phyloP scores from a whole-genome alignment of 1,140 invertebrate genomes.

The Homalodisca vitripennis region DNA sequence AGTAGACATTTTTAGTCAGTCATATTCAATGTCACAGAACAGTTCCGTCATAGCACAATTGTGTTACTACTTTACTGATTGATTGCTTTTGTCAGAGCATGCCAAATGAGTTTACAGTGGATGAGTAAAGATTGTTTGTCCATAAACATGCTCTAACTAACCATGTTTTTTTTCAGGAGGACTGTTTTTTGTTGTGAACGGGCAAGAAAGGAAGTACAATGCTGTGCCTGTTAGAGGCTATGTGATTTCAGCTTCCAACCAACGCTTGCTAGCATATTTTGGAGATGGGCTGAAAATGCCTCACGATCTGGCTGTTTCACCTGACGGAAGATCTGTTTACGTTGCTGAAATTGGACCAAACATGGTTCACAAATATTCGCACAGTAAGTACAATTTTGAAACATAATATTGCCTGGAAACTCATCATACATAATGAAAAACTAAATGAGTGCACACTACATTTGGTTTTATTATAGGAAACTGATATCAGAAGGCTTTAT shows the following conservation, averaged over 20 bases:
- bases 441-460: too few relatives aligned
- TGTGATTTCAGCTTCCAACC: conserved; percentile 61
- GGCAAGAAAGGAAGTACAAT: conserved; percentile 41
- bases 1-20: too few relatives aligned
- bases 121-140: not conserved
- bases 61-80: too few relatives aligned
- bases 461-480: too few relatives aligned
- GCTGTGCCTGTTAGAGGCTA: conserved; percentile 58
- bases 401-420: not conserved
- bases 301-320: conserved; percentile 70
- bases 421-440: not conserved
- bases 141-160: not conserved
- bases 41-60: too few relatives aligned
- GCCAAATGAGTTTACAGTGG: too few relatives aligned
- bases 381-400: conserved; percentile 42
- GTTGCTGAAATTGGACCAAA: conserved; percentile 70
- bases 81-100: too few relatives aligned
- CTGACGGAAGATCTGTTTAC: conserved; percentile 67
- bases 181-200: conserved; percentile 53
- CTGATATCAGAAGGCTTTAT: too few relatives aligned
- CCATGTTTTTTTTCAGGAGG: conserved; percentile 46
- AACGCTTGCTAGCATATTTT: conserved; percentile 60
- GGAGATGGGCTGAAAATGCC: conserved; percentile 61
- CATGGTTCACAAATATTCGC: conserved; percentile 62
- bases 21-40: too few relatives aligned